Conservation (phyloP, 2,888 invertebrate species). For the Thalpophila matura region DNA sequence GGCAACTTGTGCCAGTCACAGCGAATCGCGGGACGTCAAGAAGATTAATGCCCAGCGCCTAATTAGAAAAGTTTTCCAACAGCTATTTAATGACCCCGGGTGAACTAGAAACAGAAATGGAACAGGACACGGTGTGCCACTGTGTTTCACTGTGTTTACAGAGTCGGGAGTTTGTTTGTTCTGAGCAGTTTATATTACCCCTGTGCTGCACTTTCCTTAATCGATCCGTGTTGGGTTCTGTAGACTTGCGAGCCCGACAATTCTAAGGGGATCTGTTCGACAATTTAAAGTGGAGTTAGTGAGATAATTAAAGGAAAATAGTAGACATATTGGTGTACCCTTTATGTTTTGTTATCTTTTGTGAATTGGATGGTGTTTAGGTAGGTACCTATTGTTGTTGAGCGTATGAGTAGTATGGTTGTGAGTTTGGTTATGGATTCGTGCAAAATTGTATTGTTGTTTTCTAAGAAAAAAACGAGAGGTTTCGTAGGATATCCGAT, state of each 20-base stretch:
- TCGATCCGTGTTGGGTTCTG: slow-evolving; percentile 43
- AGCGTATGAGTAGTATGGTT: background rate
- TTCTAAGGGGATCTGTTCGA: slow-evolving; percentile 34
- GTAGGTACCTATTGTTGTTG: background rate
- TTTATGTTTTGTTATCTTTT: slow-evolving; percentile 5
- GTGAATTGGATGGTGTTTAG: background rate
- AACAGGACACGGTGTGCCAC: slow-evolving; percentile 59
- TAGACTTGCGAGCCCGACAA: slow-evolving; percentile 29
- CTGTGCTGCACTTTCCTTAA: slow-evolving; percentile 54
- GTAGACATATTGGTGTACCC: background rate
- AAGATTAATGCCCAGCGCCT: slow-evolving; percentile 85
- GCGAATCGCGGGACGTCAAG: slow-evolving; percentile 76
- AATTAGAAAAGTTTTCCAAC: slow-evolving; percentile 87
- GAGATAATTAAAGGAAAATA: slow-evolving; percentile 37
- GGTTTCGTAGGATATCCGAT: too few relatives aligned
- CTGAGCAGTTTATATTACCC: slow-evolving; percentile 29
- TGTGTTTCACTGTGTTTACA: slow-evolving; percentile 48
- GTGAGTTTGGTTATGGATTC: background rate
- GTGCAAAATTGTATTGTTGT: too few relatives aligned
- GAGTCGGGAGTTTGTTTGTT: slow-evolving; percentile 37
- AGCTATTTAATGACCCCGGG: slow-evolving; percentile 80
- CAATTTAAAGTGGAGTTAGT: slow-evolving; percentile 27
- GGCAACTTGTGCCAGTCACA: slow-evolving; percentile 82
- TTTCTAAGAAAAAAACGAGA: too few relatives aligned
- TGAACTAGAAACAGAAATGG: slow-evolving; percentile 66